Percentiles rank a stretch among this genome's conserved stretches.
These are phyloP conservation scores for Mareca strepera DNA, from an alignment of 2,797 vertebrate species.

Conservation along the genomic window DNA sequence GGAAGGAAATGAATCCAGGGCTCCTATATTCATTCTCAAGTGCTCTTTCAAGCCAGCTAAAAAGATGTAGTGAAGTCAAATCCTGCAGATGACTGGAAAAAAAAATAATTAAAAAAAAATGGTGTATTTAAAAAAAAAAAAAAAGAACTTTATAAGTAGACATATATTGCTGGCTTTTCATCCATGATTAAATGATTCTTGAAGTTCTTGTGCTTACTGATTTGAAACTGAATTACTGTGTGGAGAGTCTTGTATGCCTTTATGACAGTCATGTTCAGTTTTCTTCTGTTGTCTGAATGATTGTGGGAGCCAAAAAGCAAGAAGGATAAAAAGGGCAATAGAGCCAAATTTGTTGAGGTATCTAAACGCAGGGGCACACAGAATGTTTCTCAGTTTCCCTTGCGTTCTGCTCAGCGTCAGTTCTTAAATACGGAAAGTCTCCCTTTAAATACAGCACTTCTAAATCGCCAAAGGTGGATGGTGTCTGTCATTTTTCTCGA, in stretches of 20 bases:
- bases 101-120: not conserved
- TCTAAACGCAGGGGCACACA: not conserved
- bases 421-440: not conserved
- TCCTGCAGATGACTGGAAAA: not conserved
- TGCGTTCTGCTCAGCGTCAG: not conserved
- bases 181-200: not conserved
- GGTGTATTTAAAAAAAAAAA: not conserved
- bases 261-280: not conserved
- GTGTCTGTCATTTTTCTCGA: not conserved
- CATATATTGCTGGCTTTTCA: not conserved
- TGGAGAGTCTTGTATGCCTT: not conserved
- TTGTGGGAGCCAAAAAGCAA: rapidly evolving
- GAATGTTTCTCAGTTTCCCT: not conserved
- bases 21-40: not conserved
- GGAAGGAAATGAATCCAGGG: not conserved
- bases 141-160: not conserved
- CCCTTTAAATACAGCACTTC: not conserved
- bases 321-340: not conserved
- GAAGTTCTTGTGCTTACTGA: not conserved
- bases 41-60: not conserved
- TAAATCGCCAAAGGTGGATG: not conserved
- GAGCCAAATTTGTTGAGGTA: not conserved
- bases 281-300: not conserved
- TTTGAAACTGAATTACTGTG: not conserved
- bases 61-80: not conserved